Evolutionary conservation across 2,797 vertebrate species (phyloP).

Genomic region (Falco concolor): DNA sequence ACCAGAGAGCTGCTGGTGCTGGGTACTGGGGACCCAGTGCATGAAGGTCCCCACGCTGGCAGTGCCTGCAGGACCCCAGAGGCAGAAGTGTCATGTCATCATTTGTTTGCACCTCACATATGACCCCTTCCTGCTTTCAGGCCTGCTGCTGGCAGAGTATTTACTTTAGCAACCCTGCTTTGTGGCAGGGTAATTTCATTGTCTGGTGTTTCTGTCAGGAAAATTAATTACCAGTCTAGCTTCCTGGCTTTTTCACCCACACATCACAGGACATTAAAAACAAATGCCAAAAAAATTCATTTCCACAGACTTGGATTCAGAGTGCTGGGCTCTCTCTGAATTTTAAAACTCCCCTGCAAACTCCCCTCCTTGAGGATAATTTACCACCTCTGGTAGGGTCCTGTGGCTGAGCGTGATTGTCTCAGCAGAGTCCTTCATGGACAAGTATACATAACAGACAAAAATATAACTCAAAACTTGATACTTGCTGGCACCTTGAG

Average conservation of each 20-base stretch:
- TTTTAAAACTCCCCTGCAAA: conserved; percentile 4
- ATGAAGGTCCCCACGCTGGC: fast-evolving
- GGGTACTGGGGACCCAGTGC: fast-evolving
- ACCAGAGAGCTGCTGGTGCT: neutral
- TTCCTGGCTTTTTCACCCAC: conserved; percentile 50
- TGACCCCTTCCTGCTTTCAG: neutral
- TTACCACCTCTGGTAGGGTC: neutral
- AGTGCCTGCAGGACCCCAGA: neutral
- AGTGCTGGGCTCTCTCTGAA: conserved; percentile 2
- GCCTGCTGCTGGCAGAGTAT: conserved; percentile 39
- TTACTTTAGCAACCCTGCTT: conserved; percentile 59
- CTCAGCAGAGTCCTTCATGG: neutral
- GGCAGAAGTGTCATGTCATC: neutral
- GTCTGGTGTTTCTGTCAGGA: conserved; percentile 68
- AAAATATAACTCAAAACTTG: conserved; percentile 8
- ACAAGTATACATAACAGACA: neutral
- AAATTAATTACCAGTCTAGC: conserved; percentile 68
- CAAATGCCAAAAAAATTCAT: conserved; percentile 43
- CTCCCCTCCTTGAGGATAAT: neutral
- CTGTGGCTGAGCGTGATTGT: neutral
- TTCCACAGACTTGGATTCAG: neutral
- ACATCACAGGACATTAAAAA: conserved; percentile 61
- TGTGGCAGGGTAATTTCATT: conserved; percentile 66
- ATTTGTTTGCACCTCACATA: conserved; percentile 13
- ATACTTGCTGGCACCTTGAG: neutral